phyloP scores from a whole-genome alignment of 2,888 invertebrate genomes.

The Synanthedon tipuliformis region DNA sequence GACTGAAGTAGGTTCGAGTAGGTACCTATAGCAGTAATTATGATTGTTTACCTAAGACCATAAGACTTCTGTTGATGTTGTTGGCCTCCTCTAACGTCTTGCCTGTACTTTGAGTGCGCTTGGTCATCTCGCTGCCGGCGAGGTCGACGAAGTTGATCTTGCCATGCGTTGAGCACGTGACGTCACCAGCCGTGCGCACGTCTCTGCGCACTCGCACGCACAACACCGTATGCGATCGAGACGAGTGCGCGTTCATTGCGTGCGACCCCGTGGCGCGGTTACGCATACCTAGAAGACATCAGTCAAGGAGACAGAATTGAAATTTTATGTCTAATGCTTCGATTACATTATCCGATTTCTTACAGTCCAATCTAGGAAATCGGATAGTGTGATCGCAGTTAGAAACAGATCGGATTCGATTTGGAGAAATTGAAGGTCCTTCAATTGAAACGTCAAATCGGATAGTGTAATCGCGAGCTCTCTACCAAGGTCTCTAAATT shows the following conservation, averaged over 20 bases:
- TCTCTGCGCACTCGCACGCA: slow-evolving; percentile 91
- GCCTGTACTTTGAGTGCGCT: slow-evolving; percentile 87
- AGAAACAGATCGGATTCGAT: no score
- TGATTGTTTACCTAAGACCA: slow-evolving; percentile 82
- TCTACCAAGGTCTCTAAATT: no score
- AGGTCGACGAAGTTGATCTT: slow-evolving; percentile 96
- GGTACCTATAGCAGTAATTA: not conserved
- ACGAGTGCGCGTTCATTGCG: slow-evolving; percentile 93
- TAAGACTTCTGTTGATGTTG: slow-evolving; percentile 94
- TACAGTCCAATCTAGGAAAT: no score
- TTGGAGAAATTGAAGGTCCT: no score
- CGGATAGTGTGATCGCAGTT: no score
- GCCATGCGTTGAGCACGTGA: slow-evolving; percentile 90
- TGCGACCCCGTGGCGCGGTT: slow-evolving; percentile 91
- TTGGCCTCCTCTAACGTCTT: slow-evolving; percentile 94
- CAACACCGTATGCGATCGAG: slow-evolving; percentile 92
- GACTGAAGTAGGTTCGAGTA: no score
- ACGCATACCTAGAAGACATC: slow-evolving; percentile 76
- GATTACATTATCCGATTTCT: no score
- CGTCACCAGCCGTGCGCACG: slow-evolving; percentile 81
- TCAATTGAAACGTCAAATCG: no score
- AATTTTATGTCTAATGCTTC: no score
- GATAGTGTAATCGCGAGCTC: no score
- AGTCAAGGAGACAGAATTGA: no score
- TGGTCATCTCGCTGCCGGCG: slow-evolving; percentile 97